Evolutionary conservation across 2,113 vertebrate genomes (phyloP).

Genomic region (Leucopsar rothschildi): DNA sequence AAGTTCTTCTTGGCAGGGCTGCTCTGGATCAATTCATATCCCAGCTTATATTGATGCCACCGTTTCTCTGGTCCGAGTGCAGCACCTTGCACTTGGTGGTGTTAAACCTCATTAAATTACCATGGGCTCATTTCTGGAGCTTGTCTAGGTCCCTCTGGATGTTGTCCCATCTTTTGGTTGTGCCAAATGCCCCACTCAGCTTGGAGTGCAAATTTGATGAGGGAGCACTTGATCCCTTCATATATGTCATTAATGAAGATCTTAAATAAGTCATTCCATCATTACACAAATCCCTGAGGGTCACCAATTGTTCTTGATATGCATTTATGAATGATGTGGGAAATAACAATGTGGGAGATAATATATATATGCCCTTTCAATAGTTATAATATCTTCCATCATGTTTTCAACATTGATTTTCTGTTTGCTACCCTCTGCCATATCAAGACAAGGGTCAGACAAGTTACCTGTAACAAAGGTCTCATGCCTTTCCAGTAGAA

Average conservation of each 20-base stretch:
- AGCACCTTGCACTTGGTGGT: not conserved
- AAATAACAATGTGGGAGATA: not conserved
- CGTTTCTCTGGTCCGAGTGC: not conserved
- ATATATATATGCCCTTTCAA: not conserved
- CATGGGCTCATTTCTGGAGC: not conserved
- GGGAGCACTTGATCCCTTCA: not conserved
- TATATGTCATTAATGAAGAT: not conserved
- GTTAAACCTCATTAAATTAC: not conserved
- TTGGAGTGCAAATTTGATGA: not conserved
- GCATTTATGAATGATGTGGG: not conserved
- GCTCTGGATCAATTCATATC: not conserved
- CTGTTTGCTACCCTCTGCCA: not conserved
- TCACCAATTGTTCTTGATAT: not conserved
- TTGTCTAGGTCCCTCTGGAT: not conserved
- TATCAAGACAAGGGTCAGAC: not conserved
- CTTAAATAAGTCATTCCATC: not conserved
- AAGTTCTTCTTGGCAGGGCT: not conserved
- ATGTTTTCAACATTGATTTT: not conserved
- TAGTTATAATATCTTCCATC: not conserved
- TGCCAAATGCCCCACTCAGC: not conserved
- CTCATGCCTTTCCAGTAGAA: not conserved
- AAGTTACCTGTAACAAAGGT: not conserved
- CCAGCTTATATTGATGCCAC: not conserved
- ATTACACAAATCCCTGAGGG: not conserved
- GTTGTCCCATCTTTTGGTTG: accelerated